Base-by-base conservation (phyloP, 2,113 vertebrate species). In the Xiphorhynchus elegans region DNA sequence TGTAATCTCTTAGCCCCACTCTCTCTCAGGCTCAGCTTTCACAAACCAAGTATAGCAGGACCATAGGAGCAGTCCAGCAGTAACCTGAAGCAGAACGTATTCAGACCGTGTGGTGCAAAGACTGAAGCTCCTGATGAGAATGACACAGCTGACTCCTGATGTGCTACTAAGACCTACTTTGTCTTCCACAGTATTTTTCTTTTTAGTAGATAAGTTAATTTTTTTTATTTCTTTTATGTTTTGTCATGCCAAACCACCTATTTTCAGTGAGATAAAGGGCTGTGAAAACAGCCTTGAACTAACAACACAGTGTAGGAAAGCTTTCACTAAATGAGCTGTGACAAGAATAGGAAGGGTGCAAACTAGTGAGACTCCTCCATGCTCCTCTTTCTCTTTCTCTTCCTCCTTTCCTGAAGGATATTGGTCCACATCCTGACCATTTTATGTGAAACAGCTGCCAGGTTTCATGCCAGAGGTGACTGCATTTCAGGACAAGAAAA, bases 391-490 rank as follows among this genome's bases (percentile, higher is more conserved):
- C 23, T 80, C 46, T 77, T 69, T 66, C 59, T 94, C 46, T 53
- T 91, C 42, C 39, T 72, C 37, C 19, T 74, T 81, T 90, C 50
- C 68, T 75, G 79, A 89, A 81, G 64, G 49, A 66, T 64, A 49
- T 59, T 46, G 60, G 52, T 72, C 60, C 59, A 60, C 37, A 87
- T 84, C 21, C 17, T 81, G 62, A 74, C 13, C 9, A 28, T 83
- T 94, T 93, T 42, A 86, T 68, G 26, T 86, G 79, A 90, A 91
- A 85, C 75, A 92, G 82, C 85, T 96, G 75, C 85, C 90, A 96
- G 77, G 28, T 94, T 92, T 94, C 46, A 55, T 88, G 85, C 75
- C 87, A 96, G 85, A 95, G 92, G 56, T 95, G 90, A 74, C 68
- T 84, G 59, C 64, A 88, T 90, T 90, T 96, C 82, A 93, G 75